These are phyloP conservation scores for Copidosoma aretas DNA, from an alignment of 2,888 invertebrate genomes.

Conservation along the genomic window DNA sequence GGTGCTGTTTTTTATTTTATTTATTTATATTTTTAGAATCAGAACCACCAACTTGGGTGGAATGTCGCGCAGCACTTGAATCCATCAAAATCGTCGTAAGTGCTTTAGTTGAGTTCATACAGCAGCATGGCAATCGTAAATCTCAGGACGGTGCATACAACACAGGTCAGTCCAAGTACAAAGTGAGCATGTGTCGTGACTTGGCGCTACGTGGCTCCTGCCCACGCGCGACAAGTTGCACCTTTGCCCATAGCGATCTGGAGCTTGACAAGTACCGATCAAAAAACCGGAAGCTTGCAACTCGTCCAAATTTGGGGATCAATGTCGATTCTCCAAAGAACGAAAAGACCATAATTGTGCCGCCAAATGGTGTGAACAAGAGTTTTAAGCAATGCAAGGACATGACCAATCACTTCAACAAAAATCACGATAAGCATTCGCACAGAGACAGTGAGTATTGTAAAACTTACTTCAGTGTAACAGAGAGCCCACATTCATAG, in stretches of 20 bases:
- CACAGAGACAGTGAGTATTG: conserved; percentile 55
- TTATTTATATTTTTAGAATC: conserved; percentile 62
- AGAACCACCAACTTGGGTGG: conserved; percentile 70
- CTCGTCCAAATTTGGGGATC: conserved; percentile 50
- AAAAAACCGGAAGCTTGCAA: conserved; percentile 69
- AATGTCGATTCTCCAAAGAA: conserved; percentile 50
- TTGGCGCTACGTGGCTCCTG: conserved; percentile 80
- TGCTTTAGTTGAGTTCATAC: conserved; percentile 79
- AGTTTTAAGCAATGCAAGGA: conserved; percentile 60
- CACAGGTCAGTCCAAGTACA: conserved; percentile 76
- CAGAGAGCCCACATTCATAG: conserved; percentile 43
- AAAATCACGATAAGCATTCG: conserved; percentile 52
- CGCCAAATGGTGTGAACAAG: conserved; percentile 46
- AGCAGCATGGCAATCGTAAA: conserved; percentile 76
- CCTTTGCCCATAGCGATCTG: conserved; percentile 90
- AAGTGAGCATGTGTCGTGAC: conserved; percentile 90
- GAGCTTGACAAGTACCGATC: conserved; percentile 85
- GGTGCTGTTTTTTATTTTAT: conserved; percentile 4
- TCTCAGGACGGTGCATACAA: conserved; percentile 67
- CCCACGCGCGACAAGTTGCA: conserved; percentile 85
- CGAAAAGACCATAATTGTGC: conserved; percentile 53
- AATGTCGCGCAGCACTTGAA: conserved; percentile 72
- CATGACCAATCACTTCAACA: conserved; percentile 54
- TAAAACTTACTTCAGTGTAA: background rate
- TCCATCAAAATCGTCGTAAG: conserved; percentile 76